These are phyloP conservation scores for Theocolax elegans DNA, from an alignment of 1,140 invertebrate genomes.

Conservation along the genomic window DNA sequence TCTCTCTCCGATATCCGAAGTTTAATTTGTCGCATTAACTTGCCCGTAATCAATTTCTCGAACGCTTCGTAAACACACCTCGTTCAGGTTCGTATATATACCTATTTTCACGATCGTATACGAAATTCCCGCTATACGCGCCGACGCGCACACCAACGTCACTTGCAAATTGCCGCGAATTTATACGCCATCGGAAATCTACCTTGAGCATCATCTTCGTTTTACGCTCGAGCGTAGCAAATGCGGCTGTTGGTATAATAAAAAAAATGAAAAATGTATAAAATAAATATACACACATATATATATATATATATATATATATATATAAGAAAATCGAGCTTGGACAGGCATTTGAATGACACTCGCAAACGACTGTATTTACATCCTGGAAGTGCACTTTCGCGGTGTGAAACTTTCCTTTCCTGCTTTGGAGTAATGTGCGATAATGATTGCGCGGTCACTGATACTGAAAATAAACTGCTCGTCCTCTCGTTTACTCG, in stretches of 20 bases:
- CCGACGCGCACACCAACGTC: not conserved
- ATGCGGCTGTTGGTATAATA: too few relatives aligned
- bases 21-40: slow-evolving; percentile 20
- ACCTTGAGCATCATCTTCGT: not conserved
- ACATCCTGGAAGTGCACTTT: not conserved
- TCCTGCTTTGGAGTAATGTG: not conserved
- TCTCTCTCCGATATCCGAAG: too few relatives aligned
- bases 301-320: too few relatives aligned
- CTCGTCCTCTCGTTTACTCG: too few relatives aligned
- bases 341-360: too few relatives aligned
- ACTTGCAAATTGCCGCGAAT: slow-evolving; percentile 1
- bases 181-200: slow-evolving; percentile 1
- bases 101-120: not conserved
- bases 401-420: slow-evolving; percentile 2
- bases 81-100: not conserved
- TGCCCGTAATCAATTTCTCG: slow-evolving; percentile 11
- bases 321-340: too few relatives aligned
- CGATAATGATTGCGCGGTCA: not conserved
- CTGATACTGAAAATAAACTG: slow-evolving; percentile 7
- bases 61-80: slow-evolving; percentile 4
- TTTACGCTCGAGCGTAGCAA: too few relatives aligned
- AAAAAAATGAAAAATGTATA: too few relatives aligned
- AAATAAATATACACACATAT: too few relatives aligned
- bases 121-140: slow-evolving; percentile 1
- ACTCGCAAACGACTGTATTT: too few relatives aligned